Evolutionary conservation across 2,113 vertebrate genomes (phyloP).

Genomic region (Ictidomys tridecemlineatus): DNA sequence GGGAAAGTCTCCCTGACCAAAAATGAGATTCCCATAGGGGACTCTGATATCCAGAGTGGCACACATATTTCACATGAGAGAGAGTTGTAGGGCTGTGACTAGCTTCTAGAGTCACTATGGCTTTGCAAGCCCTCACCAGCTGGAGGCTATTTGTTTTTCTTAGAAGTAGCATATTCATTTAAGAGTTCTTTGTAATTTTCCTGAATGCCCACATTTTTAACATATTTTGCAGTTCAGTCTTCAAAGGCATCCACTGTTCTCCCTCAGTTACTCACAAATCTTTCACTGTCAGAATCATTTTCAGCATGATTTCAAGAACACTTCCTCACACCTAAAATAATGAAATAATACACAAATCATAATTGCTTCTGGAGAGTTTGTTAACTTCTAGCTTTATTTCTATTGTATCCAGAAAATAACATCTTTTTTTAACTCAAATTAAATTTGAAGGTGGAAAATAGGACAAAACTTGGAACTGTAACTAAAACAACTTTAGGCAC

Average conservation of each 20-base stretch:
- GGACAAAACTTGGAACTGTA: slow-evolving; percentile 26
- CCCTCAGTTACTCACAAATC: background rate
- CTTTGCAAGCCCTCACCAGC: background rate
- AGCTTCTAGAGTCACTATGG: background rate
- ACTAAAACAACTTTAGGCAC: background rate
- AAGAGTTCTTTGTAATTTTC: slow-evolving; percentile 11
- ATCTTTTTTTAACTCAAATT: background rate
- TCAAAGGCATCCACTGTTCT: background rate
- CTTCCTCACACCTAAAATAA: background rate
- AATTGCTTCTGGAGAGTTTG: background rate
- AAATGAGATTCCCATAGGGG: background rate
- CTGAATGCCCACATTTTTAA: slow-evolving; percentile 18
- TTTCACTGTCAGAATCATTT: slow-evolving; percentile 12
- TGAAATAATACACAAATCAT: background rate
- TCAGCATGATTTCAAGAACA: background rate
- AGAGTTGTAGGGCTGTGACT: background rate
- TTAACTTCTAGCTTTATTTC: background rate
- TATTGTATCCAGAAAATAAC: background rate
- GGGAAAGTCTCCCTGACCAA: background rate
- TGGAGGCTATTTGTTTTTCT: background rate
- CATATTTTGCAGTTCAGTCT: background rate
- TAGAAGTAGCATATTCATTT: background rate
- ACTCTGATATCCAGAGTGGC: background rate
- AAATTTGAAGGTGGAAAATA: background rate
- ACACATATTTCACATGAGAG: background rate